phyloP scores from a whole-genome alignment of 2,797 vertebrate species.

The Bovichtus diacanthus region DNA sequence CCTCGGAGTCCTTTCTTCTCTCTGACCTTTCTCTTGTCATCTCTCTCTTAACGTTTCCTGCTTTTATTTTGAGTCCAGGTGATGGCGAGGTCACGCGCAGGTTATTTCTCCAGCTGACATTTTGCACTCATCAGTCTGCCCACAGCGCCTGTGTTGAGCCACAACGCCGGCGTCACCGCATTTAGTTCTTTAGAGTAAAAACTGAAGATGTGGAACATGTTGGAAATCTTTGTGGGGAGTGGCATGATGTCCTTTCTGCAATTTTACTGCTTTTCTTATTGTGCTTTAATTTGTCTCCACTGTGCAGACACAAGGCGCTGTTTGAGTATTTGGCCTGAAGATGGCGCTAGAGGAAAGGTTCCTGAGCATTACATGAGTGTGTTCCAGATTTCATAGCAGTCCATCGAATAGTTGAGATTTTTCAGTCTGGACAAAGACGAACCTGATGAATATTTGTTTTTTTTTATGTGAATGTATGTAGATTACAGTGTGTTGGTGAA shows the following conservation, averaged over 20 bases:
- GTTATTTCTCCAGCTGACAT: slow-evolving; percentile 40
- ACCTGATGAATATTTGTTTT: background rate
- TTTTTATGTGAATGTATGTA: background rate
- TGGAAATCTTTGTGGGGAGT: background rate
- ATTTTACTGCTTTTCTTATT: background rate
- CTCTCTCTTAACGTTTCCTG: slow-evolving; percentile 22
- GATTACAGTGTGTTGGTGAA: background rate
- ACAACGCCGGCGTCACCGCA: no score
- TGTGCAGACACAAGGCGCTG: background rate
- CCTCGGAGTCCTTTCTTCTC: slow-evolving; percentile 35
- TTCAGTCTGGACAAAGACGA: background rate
- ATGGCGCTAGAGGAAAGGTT: background rate
- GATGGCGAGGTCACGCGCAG: slow-evolving; percentile 18
- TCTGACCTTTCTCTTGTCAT: slow-evolving; percentile 59
- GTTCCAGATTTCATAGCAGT: background rate
- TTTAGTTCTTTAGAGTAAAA: slow-evolving; percentile 30
- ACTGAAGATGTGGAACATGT: background rate
- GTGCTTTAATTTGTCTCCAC: background rate
- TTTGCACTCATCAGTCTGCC: slow-evolving; percentile 32
- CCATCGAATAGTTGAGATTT: background rate
- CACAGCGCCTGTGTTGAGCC: slow-evolving; percentile 16
- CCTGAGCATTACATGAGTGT: background rate
- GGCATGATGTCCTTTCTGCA: background rate
- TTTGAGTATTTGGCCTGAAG: background rate
- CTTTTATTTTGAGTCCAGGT: slow-evolving; percentile 59